Evolutionary conservation across 2,113 vertebrate species (phyloP).

Genomic region (Callipepla californica): DNA sequence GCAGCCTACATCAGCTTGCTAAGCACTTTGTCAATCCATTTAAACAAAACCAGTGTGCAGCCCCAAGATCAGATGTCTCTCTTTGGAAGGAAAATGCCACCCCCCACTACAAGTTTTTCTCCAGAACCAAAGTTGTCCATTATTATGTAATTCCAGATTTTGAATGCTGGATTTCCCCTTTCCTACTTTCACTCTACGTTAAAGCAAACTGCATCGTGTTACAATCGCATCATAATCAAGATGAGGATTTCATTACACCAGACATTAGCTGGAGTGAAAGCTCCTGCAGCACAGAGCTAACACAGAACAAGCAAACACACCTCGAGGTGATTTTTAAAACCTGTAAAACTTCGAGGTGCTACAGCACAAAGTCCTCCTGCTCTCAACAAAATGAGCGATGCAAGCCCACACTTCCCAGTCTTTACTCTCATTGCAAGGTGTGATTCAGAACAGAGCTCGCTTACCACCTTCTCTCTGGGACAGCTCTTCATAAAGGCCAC

Average conservation of each 20-base stretch:
- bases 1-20: not conserved
- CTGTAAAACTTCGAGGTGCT: not conserved
- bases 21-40: slow-evolving; percentile 20
- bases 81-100: not conserved
- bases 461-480: not conserved
- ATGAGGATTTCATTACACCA: not conserved
- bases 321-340: not conserved
- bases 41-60: not conserved
- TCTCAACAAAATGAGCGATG: not conserved
- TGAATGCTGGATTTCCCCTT: not conserved
- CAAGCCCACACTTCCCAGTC: not conserved
- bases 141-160: not conserved
- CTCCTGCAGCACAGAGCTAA: not conserved
- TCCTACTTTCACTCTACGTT: not conserved
- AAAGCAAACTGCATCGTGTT: not conserved
- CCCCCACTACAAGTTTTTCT: not conserved
- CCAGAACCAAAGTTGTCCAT: not conserved
- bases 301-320: not conserved
- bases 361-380: not conserved
- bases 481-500: not conserved
- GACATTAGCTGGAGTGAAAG: not conserved
- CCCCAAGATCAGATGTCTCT: not conserved
- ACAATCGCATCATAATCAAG: not conserved
- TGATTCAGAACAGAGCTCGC: not conserved
- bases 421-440: not conserved